A percentile compares a stretch with the other conserved stretches of the same genome.
phyloP scores from a whole-genome alignment of 2,888 invertebrate genomes.

The Drosophila paranaensis region DNA sequence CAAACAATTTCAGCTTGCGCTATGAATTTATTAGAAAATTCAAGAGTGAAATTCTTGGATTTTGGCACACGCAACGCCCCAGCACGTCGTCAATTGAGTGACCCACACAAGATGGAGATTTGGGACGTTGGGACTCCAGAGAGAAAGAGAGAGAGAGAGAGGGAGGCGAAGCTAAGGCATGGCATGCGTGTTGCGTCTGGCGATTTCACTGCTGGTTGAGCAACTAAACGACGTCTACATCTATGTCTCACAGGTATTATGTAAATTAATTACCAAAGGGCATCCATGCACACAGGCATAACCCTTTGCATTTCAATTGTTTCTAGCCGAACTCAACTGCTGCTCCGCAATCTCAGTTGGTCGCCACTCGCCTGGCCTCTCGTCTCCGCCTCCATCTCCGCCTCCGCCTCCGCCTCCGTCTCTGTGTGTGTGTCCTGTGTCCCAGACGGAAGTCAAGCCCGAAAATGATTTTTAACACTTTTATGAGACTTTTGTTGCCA shows the following conservation, averaged over 20 bases:
- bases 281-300: slow-evolving; percentile 28
- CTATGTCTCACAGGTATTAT: slow-evolving; percentile 69
- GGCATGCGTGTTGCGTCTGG: slow-evolving; percentile 56
- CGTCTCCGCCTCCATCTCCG: not conserved
- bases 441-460: slow-evolving; percentile 71
- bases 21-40: slow-evolving; percentile 79
- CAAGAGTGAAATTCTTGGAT: slow-evolving; percentile 75
- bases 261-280: slow-evolving; percentile 71
- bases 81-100: slow-evolving; percentile 62
- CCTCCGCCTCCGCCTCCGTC: too few relatives aligned
- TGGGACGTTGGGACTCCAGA: slow-evolving; percentile 1
- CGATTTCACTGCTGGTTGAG: slow-evolving; percentile 66
- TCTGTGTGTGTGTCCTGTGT: slow-evolving; percentile 21
- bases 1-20: slow-evolving; percentile 23
- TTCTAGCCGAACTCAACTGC: not conserved
- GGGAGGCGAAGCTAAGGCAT: not conserved
- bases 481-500: slow-evolving; percentile 61
- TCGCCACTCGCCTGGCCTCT: slow-evolving; percentile 5
- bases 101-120: slow-evolving; percentile 63
- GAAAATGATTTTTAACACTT: slow-evolving; percentile 76
- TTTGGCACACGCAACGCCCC: slow-evolving; percentile 56
- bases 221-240: slow-evolving; percentile 52
- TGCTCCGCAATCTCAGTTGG: not conserved
- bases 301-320: slow-evolving; percentile 49
- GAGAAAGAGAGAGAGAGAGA: not conserved